phyloP scores from a whole-genome alignment of 2,888 invertebrate genomes.

The Spicauda simplicius region DNA sequence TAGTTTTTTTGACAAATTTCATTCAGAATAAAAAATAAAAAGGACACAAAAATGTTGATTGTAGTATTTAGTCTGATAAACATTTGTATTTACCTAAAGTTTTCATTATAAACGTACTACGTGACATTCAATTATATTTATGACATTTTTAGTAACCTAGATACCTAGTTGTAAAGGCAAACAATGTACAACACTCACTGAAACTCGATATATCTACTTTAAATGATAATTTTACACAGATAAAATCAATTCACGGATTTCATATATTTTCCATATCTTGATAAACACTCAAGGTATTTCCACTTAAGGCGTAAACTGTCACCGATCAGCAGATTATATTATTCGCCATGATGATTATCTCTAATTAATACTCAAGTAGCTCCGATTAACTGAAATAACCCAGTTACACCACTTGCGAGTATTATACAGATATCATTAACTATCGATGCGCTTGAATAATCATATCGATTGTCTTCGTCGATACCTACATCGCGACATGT shows the following conservation, averaged over 20 bases:
- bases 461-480: constrained; percentile 60
- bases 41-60: too few species aligned
- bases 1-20: too few species aligned
- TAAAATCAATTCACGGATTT: constrained; percentile 46
- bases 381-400: constrained; percentile 77
- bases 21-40: too few species aligned
- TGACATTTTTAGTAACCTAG: not conserved
- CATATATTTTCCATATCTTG: constrained; percentile 42
- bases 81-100: too few species aligned
- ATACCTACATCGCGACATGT: constrained; percentile 47
- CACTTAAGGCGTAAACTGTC: constrained; percentile 60
- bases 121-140: not conserved
- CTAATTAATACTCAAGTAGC: constrained; percentile 75
- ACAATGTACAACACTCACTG: constrained; percentile 20
- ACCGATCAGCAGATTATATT: constrained; percentile 67
- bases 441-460: constrained; percentile 58
- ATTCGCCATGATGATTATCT: constrained; percentile 73
- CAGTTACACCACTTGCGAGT: constrained; percentile 69
- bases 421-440: constrained; percentile 58
- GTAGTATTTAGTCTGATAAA: too few species aligned
- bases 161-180: not conserved
- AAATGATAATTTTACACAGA: constrained; percentile 44
- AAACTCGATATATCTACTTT: constrained; percentile 39
- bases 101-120: too few species aligned
- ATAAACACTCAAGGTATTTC: constrained; percentile 63